phyloP scores from a whole-genome alignment of 2,888 invertebrate species.

The Stegana nigrithorax region DNA sequence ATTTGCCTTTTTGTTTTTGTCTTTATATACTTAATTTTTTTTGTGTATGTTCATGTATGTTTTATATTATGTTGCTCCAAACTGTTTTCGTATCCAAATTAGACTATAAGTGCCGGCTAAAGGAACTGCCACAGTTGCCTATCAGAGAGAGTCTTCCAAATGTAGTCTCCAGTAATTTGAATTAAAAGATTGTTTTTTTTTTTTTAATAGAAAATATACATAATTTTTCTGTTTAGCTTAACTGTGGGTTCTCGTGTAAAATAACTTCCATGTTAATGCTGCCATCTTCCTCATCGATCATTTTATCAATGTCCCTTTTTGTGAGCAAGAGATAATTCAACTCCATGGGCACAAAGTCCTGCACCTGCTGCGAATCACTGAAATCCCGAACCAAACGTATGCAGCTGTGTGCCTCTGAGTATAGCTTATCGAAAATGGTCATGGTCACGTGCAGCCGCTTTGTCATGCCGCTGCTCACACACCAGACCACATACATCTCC shows the following conservation, averaged over 20 bases:
- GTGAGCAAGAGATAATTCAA: background rate
- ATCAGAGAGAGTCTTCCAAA: conserved; percentile 34
- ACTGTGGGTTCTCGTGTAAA: background rate
- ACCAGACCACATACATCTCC: background rate
- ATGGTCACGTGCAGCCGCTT: background rate
- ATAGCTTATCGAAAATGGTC: background rate
- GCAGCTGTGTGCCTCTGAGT: background rate
- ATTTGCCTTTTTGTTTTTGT: conserved; percentile 9
- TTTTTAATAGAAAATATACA: background rate
- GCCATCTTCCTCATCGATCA: background rate
- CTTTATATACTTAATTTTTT: too few species aligned
- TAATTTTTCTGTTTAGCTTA: background rate
- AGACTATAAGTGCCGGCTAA: too few species aligned
- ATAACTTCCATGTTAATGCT: background rate
- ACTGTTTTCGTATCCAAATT: too few species aligned
- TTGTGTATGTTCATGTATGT: too few species aligned
- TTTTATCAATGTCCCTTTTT: background rate
- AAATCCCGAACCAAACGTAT: background rate
- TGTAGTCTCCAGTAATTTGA: conserved; percentile 33
- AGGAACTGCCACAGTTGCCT: too few species aligned
- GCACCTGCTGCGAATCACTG: background rate
- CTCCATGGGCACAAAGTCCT: background rate
- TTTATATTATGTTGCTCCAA: too few species aligned
- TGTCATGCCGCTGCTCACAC: background rate
- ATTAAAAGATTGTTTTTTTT: conserved; percentile 20